These are phyloP conservation scores for Drepana arcuata DNA, from an alignment of 1,140 invertebrate genomes.

Conservation along the genomic window DNA sequence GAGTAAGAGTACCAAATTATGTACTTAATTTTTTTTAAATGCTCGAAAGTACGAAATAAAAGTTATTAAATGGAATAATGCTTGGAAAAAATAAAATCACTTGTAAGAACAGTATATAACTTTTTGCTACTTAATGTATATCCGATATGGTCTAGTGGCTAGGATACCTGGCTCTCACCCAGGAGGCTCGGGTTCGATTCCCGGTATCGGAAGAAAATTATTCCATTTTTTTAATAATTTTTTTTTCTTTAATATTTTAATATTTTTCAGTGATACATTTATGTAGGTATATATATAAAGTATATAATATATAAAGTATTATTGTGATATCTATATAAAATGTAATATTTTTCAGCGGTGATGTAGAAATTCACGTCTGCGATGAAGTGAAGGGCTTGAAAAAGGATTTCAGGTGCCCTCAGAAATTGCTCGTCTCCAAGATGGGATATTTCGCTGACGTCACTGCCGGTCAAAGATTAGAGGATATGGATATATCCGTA, in stretches of 20 bases:
- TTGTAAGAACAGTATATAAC: too few species aligned
- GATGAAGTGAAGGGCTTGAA: slow-evolving; percentile 90
- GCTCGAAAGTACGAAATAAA: too few species aligned
- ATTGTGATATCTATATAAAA: too few species aligned
- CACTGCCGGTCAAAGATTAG: slow-evolving; percentile 86
- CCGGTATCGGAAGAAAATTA: slow-evolving; percentile 26
- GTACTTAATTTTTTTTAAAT: too few species aligned
- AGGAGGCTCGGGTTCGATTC: slow-evolving; percentile 30
- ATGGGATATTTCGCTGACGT: slow-evolving; percentile 97
- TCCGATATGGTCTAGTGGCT: slow-evolving; percentile 38
- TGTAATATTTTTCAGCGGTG: slow-evolving; percentile 80
- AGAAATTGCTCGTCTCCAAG: slow-evolving; percentile 87
- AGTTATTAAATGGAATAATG: too few species aligned
- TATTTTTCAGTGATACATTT: too few species aligned
- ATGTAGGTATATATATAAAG: too few species aligned
- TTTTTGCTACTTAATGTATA: too few species aligned
- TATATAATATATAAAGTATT: too few species aligned
- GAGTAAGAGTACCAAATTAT: too few species aligned
- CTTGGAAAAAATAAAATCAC: too few species aligned
- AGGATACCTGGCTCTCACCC: slow-evolving; percentile 30
- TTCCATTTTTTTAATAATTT: slow-evolving; percentile 19
- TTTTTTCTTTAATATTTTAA: too few species aligned
- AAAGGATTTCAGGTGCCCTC: slow-evolving; percentile 90
- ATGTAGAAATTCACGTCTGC: slow-evolving; percentile 90
- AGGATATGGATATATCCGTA: slow-evolving; percentile 96